phyloP scores from a whole-genome alignment of 2,113 vertebrate genomes.

The Calyptommatus sinebrachiatus region DNA sequence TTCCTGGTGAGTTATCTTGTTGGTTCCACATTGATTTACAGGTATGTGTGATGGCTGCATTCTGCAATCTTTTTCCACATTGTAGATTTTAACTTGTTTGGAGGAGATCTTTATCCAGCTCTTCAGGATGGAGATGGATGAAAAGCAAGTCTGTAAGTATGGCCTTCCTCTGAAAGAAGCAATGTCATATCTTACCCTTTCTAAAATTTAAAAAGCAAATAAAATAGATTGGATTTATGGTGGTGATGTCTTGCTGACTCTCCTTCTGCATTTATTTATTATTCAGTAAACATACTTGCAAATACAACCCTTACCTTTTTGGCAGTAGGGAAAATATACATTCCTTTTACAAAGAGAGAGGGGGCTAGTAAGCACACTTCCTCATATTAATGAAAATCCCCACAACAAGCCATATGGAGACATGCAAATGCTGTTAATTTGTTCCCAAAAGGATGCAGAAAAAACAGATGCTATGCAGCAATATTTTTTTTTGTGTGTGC shows the following conservation, averaged over 20 bases:
- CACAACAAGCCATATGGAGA: constrained; percentile 51
- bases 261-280: constrained; percentile 47
- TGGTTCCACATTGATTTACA: too few species aligned
- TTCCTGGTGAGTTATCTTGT: too few species aligned
- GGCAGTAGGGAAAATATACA: constrained; percentile 15
- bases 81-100: too few species aligned
- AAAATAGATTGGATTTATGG: constrained; percentile 30
- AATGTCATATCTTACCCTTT: background rate
- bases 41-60: too few species aligned
- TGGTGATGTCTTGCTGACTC: background rate
- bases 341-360: background rate
- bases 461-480: constrained; percentile 62
- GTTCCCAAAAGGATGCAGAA: constrained; percentile 61
- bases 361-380: background rate
- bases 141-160: too few species aligned
- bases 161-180: background rate
- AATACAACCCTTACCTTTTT: constrained; percentile 41
- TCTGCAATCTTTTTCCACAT: too few species aligned
- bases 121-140: too few species aligned
- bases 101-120: too few species aligned
- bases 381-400: constrained; percentile 28
- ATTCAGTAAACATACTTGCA: constrained; percentile 56
- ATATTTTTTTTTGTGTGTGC: constrained; percentile 59
- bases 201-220: background rate
- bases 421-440: constrained; percentile 61